A percentile compares a stretch with the other conserved stretches of the same genome.
Conservation (phyloP, 2,113 vertebrate species). For the Callopanchax toddi region DNA sequence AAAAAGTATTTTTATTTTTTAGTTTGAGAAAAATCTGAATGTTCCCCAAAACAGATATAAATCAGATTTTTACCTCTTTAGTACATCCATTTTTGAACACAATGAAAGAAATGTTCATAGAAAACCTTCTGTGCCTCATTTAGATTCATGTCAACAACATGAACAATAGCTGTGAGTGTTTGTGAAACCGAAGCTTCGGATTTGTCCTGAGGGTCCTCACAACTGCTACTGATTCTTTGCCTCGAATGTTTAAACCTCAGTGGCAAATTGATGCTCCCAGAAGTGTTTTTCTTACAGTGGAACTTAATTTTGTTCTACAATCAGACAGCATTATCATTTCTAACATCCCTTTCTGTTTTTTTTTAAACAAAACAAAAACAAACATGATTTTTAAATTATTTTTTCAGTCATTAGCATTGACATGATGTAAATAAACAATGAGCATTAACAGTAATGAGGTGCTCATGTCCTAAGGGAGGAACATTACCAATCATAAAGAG, state of each 20-base stretch:
- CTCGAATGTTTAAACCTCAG: too few species aligned
- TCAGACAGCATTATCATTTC: neutral
- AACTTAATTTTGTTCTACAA: neutral
- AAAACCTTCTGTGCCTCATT: neutral
- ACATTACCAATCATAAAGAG: conserved; percentile 40
- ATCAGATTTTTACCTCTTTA: too few species aligned
- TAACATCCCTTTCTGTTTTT: neutral
- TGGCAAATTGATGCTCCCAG: too few species aligned
- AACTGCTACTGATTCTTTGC: neutral
- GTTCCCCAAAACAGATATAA: too few species aligned
- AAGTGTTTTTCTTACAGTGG: too few species aligned
- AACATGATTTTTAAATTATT: conserved; percentile 27
- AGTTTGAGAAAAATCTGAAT: too few species aligned
- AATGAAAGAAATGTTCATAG: neutral
- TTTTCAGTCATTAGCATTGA: conserved; percentile 10
- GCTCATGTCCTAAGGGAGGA: conserved; percentile 46
- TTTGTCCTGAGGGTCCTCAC: neutral
- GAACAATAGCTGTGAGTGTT: neutral
- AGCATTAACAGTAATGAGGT: conserved; percentile 43
- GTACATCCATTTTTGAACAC: too few species aligned
- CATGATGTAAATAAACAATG: conserved; percentile 27
- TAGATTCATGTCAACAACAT: neutral
- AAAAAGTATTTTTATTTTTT: neutral
- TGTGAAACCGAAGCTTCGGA: neutral
- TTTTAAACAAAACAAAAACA: too few species aligned